Percentiles rank a stretch among this genome's conserved stretches.
Conservation (phyloP, 2,888 invertebrate species). For the Eledone cirrhosa region DNA sequence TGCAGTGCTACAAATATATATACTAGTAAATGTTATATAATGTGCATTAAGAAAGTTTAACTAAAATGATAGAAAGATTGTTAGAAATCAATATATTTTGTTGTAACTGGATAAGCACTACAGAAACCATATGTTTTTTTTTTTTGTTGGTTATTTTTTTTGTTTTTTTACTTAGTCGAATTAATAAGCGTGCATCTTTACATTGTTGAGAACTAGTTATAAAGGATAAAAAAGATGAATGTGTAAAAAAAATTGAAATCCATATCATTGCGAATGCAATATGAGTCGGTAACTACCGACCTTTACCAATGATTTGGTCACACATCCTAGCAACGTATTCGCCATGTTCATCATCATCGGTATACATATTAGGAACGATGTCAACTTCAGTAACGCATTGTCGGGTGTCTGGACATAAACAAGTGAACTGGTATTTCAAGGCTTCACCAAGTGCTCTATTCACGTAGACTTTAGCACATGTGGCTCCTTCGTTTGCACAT, state of each 20-base stretch:
- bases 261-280: background rate
- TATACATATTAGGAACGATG: constrained; percentile 2
- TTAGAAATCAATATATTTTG: too few species aligned
- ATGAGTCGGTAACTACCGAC: constrained; percentile 7
- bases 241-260: background rate
- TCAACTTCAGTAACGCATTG: constrained; percentile 17
- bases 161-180: background rate
- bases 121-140: too few species aligned
- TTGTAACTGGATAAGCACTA: too few species aligned
- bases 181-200: background rate
- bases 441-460: constrained; percentile 15
- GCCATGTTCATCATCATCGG: constrained; percentile 15
- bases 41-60: too few species aligned
- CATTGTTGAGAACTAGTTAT: background rate
- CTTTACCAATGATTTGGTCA: constrained; percentile 21
- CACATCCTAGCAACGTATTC: constrained; percentile 15
- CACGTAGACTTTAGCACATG: constrained; percentile 22
- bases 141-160: too few species aligned
- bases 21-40: too few species aligned
- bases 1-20: too few species aligned
- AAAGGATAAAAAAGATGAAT: background rate
- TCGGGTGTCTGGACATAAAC: background rate
- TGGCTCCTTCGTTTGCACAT: background rate
- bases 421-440: constrained; percentile 20
- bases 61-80: too few species aligned